Percentiles rank a stretch among this genome's conserved stretches.
phyloP scores from a whole-genome alignment of 2,888 invertebrate species.

The Dolichomitus sp. region DNA sequence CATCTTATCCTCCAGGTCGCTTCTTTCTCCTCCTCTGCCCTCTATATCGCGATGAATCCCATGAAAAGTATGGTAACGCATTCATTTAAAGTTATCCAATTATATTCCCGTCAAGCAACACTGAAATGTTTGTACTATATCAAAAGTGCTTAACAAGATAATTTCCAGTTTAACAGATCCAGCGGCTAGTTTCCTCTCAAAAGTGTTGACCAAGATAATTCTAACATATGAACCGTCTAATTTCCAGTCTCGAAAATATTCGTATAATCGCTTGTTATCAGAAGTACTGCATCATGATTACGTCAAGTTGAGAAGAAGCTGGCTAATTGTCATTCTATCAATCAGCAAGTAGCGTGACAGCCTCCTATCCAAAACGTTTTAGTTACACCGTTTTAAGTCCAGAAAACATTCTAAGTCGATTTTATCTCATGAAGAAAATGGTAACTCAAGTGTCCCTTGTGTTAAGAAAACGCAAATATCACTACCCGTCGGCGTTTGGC shows the following conservation, averaged over 20 bases:
- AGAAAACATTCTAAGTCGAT: not conserved
- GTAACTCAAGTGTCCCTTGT: not conserved
- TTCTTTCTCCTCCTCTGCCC: slow-evolving; percentile 35
- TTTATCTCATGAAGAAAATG: not conserved
- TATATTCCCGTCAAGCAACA: too few relatives aligned
- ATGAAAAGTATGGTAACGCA: too few relatives aligned
- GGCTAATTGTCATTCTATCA: not conserved
- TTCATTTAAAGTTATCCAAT: too few relatives aligned
- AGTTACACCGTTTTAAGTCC: not conserved
- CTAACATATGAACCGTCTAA: slow-evolving; percentile 11
- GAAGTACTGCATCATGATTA: not conserved
- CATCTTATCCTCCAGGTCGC: slow-evolving; percentile 36
- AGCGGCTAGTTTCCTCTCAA: not conserved
- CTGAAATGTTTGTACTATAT: too few relatives aligned
- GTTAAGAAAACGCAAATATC: slow-evolving; percentile 13
- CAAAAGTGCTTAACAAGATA: too few relatives aligned
- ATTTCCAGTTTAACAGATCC: too few relatives aligned
- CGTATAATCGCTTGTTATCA: not conserved
- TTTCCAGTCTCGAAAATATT: not conserved
- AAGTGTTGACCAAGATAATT: not conserved
- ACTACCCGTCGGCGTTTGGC: not conserved
- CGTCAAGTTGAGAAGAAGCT: not conserved
- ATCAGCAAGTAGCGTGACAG: not conserved
- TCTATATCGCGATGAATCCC: slow-evolving; percentile 28
- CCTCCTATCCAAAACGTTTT: not conserved